These are phyloP conservation scores for Dryobotodes eremita DNA, from an alignment of 2,888 invertebrate genomes.

Conservation along the genomic window DNA sequence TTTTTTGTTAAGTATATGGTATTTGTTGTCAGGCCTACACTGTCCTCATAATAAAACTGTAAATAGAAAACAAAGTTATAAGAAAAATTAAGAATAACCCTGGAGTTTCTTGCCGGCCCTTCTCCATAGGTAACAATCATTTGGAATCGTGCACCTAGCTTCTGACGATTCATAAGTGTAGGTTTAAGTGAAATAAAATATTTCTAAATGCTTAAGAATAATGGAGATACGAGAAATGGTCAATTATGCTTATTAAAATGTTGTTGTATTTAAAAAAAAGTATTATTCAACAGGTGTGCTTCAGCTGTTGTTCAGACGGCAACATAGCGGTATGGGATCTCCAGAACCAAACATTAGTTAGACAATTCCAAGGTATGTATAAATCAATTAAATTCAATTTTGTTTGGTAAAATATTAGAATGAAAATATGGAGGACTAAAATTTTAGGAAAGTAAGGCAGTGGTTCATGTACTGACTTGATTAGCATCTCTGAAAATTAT, in stretches of 20 bases:
- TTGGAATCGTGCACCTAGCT: not conserved
- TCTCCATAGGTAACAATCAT: not conserved
- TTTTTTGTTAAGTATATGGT: not conserved
- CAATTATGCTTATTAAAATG: not conserved
- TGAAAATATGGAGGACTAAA: not conserved
- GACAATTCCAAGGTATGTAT: constrained; percentile 95
- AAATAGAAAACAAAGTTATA: not conserved
- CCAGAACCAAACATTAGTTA: constrained; percentile 97
- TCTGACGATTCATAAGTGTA: not conserved
- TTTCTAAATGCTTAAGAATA: not conserved
- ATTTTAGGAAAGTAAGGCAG: not conserved
- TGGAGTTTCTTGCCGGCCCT: not conserved
- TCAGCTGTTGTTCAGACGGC: constrained; percentile 99
- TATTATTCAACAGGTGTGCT: constrained; percentile 93
- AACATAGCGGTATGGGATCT: constrained; percentile 99
- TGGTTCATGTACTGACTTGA: not conserved
- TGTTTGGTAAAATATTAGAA: not conserved
- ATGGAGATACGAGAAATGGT: not conserved
- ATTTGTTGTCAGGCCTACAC: not conserved
- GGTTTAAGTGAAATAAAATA: not conserved
- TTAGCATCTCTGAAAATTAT: not conserved
- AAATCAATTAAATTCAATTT: not conserved
- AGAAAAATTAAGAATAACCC: not conserved
- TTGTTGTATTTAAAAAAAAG: not conserved
- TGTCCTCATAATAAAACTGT: not conserved